Evolutionary conservation across 2,113 vertebrate species (phyloP).

Genomic region (Daubentonia madagascariensis): DNA sequence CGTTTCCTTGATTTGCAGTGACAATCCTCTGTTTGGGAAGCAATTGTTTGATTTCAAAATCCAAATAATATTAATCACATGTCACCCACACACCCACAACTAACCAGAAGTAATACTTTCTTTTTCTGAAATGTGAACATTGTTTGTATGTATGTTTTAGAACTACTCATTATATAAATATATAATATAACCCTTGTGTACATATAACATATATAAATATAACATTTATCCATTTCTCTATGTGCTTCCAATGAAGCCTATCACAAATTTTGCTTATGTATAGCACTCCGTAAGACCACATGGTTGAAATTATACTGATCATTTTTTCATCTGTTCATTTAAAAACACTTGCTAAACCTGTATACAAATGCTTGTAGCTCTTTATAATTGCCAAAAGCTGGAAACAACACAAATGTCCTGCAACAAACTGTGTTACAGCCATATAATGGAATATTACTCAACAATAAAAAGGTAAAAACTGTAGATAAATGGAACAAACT

Average conservation of each 20-base stretch:
- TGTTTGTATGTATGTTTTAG: neutral
- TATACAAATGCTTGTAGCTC: neutral
- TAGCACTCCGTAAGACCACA: neutral
- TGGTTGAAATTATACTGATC: neutral
- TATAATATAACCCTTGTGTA: neutral
- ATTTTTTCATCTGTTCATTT: neutral
- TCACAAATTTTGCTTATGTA: neutral
- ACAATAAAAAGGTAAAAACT: neutral
- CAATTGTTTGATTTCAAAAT: neutral
- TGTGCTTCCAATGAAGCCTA: neutral
- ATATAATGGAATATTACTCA: neutral
- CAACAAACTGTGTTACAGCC: neutral
- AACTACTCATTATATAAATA: neutral
- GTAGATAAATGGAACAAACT: neutral
- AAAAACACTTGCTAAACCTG: neutral
- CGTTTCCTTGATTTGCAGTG: neutral
- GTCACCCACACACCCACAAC: neutral
- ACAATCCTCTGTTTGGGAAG: neutral
- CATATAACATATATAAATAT: neutral
- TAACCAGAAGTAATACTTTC: neutral
- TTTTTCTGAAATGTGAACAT: neutral
- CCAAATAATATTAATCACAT: neutral
- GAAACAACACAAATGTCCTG: neutral
- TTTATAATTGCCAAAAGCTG: neutral
- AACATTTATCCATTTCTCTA: neutral